phyloP scores from a whole-genome alignment of 2,113 vertebrate genomes.

The Oreotrochilus melanogaster region DNA sequence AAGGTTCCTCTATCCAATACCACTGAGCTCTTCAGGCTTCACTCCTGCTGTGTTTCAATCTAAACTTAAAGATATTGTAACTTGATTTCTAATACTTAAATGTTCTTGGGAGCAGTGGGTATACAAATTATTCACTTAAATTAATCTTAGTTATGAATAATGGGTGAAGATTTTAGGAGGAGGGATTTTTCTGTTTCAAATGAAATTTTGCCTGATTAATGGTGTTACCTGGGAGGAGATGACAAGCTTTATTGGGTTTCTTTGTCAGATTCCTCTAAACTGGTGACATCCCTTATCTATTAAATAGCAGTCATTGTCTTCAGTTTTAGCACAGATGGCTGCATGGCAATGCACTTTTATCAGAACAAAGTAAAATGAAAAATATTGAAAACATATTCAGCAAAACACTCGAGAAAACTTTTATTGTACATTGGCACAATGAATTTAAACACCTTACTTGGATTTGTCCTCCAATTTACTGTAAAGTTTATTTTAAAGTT shows the following conservation, averaged over 20 bases:
- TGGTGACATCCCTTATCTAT: background rate
- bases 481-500: constrained; percentile 52
- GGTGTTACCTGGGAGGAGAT: background rate
- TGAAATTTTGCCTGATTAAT: constrained; percentile 15
- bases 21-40: background rate
- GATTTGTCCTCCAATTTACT: constrained; percentile 46
- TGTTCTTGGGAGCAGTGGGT: background rate
- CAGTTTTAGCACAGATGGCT: background rate
- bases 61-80: background rate
- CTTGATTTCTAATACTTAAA: background rate
- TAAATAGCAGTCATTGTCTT: background rate
- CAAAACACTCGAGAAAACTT: background rate
- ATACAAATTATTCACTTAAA: background rate
- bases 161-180: background rate
- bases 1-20: background rate
- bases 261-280: background rate
- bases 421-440: background rate
- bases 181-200: background rate
- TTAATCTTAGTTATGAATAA: background rate
- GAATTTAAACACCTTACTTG: background rate
- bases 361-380: constrained; percentile 8
- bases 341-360: constrained; percentile 24
- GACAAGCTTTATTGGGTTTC: background rate
- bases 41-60: background rate
- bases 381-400: background rate